Evolutionary conservation across 2,113 vertebrate genomes (phyloP), one percentile per base, ranked within the genome.

Genomic region (Aldabrachelys gigantea): DNA sequence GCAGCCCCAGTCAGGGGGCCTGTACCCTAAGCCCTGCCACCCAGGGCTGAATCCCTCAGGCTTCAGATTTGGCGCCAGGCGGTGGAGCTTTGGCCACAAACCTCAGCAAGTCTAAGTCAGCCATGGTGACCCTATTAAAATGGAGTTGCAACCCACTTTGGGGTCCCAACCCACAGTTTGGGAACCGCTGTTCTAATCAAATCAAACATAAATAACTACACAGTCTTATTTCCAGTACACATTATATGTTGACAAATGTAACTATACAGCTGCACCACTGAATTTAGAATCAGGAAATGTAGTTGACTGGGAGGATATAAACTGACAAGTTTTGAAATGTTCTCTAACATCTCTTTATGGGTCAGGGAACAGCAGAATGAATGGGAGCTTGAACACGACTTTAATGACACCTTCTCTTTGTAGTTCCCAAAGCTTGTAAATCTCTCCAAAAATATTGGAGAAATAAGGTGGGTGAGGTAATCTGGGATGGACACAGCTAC

Each of bases 261-360:
- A 59, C 49, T 8, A 27, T 56, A 50, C 59, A 83, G 54, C 16
- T n/a, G 29, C 35, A 52, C 27, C 79, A 16, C 79, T 85, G 93
- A 29, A 93, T 96, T 94, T 96, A 87, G 91, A 92, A 89, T 95
- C 94, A 90, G 94, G 92, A 97, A 96, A 90, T 35, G 75, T 87
- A 47, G 62, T 92, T 96, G 92, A 88, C 92, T 95, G 80, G 76
- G 94, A 96, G 76, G 83, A 91, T 95, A 57, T 79, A 86, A 93
- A 27, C 49, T 94, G 95, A 95, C 91, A 97, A 97, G 83, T 94
- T 86, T 35, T 93, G 92, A 97, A 96, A 94, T 79, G 78, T 91
- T 96, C 75, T 93, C 29, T 84, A 93, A 85, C 3, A 25, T 59
- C 85, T 81, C 57, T 95, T 93, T 90, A 91, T 83, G 93, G 94